Conservation (phyloP, 2,888 invertebrate genomes). For the Ophioninae sp. region DNA sequence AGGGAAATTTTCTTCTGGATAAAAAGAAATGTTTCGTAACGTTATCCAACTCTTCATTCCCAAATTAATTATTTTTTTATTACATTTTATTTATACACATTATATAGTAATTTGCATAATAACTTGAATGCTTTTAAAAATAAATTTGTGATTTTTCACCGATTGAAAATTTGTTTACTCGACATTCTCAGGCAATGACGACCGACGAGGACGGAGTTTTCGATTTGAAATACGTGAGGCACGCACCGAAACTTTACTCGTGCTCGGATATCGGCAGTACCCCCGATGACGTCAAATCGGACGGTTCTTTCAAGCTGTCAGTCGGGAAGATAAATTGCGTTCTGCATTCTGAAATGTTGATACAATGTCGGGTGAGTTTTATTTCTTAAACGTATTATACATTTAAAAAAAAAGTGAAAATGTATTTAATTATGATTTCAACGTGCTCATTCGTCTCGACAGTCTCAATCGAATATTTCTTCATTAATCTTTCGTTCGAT, state of each 20-base stretch:
- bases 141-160: neutral
- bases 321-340: slow-evolving; percentile 89
- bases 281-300: slow-evolving; percentile 83
- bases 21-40: too few species aligned
- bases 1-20: too few species aligned
- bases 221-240: slow-evolving; percentile 89
- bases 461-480: neutral
- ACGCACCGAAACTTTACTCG: slow-evolving; percentile 84
- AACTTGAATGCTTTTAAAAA: too few species aligned
- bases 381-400: neutral
- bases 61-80: too few species aligned
- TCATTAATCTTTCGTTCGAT: neutral
- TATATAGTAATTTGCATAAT: too few species aligned
- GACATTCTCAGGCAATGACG: slow-evolving; percentile 83
- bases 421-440: neutral
- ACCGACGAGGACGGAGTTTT: slow-evolving; percentile 91
- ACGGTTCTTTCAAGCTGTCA: slow-evolving; percentile 87
- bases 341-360: slow-evolving; percentile 85
- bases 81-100: too few species aligned
- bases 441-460: neutral
- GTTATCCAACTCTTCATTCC: too few species aligned
- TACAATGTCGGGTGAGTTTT: slow-evolving; percentile 84
- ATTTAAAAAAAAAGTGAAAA: neutral
- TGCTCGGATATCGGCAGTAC: slow-evolving; percentile 82
- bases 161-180: slow-evolving; percentile 70